Conservation (phyloP, 2,888 invertebrate genomes). For the Drosophila formosana region DNA sequence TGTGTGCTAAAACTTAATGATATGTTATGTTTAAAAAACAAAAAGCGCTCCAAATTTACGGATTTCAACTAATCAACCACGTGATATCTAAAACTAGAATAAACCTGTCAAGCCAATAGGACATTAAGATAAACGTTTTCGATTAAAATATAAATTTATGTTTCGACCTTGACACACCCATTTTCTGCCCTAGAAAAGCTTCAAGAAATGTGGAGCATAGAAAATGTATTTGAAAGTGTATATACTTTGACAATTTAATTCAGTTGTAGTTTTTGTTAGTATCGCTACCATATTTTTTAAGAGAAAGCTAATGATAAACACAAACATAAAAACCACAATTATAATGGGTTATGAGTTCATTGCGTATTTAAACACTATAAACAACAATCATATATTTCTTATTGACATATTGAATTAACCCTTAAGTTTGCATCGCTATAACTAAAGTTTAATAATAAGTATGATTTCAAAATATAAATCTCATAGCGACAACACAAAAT, state of each 20-base stretch:
- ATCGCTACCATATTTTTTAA: not conserved
- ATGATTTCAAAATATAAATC: no score
- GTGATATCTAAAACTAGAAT: not conserved
- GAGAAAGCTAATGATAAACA: not conserved
- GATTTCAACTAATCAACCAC: not conserved
- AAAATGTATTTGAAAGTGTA: not conserved
- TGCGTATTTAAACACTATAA: not conserved
- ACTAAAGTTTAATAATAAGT: no score
- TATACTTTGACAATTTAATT: not conserved
- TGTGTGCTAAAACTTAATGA: conserved; percentile 2
- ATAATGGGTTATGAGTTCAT: not conserved
- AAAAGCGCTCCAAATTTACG: not conserved
- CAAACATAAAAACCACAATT: not conserved
- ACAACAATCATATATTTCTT: no score
- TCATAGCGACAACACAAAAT: no score
- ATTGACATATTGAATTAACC: no score
- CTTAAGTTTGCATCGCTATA: no score
- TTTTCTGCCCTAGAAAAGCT: not conserved
- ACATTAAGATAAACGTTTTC: conserved; percentile 1
- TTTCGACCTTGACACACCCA: not conserved
- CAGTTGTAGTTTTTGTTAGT: not conserved
- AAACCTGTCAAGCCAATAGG: not conserved
- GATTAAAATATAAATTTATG: not conserved
- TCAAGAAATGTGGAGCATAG: not conserved
- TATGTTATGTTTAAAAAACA: not conserved